Conservation (phyloP, 2,888 invertebrate genomes). For the Pterostichus madidus region DNA sequence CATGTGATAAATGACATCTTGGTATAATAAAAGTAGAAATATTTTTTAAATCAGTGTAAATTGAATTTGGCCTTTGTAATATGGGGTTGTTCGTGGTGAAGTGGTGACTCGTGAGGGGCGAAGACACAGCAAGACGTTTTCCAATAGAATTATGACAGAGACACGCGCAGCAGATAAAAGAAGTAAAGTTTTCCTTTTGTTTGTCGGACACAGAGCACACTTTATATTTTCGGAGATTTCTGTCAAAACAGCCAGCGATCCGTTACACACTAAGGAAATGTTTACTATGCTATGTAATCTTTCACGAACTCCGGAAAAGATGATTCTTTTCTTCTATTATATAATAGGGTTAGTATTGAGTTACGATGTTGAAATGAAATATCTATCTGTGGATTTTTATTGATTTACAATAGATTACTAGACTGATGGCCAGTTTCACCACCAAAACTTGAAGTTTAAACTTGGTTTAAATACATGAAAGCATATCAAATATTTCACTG, state of each 20-base stretch:
- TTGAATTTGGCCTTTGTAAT: conserved; percentile 25
- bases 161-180: conserved; percentile 45
- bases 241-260: conserved; percentile 57
- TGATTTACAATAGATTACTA: not conserved
- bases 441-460: no score
- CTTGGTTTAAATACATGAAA: no score
- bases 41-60: conserved; percentile 27
- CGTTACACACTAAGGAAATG: conserved; percentile 32
- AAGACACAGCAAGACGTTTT: conserved; percentile 29
- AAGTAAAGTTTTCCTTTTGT: conserved; percentile 61
- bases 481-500: no score
- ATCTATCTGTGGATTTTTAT: no score
- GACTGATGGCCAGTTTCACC: no score
- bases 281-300: conserved; percentile 32
- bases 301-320: conserved; percentile 16
- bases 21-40: not conserved
- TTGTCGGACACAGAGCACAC: conserved; percentile 49
- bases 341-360: conserved; percentile 18
- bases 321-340: conserved; percentile 30
- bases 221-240: conserved; percentile 58
- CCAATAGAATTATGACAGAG: conserved; percentile 48
- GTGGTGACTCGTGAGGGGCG: conserved; percentile 1
- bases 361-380: no score
- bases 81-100: not conserved
- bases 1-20: not conserved